Evolutionary conservation across 1,140 invertebrate genomes (phyloP), one percentile per base, ranked within the genome.

Genomic region (Yoshiicerus persimilis): DNA sequence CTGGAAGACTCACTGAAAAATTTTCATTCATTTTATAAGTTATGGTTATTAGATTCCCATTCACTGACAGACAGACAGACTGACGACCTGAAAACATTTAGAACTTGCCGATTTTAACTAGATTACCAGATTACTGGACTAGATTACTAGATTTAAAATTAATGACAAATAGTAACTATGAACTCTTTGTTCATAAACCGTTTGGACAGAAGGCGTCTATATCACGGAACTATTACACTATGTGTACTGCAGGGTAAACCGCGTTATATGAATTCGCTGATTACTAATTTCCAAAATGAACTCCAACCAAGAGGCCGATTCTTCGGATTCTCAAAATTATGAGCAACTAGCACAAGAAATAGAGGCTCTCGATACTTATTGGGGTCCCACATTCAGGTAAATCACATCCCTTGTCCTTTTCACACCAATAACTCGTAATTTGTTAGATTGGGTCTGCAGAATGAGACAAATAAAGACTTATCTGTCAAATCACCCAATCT

Each of bases 281-380:
- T 23, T 36, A 6, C 32, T 80, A 16, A 56, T 20, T 36, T 11
- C n/a, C 30, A 84, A 84, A 41, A 84, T 84, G 83, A 84, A 84
- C 23, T 41, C 38, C 8, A 47, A 30, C 23, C 83, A 27, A 27
- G 83, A 47, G 23, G 30, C n/a, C 5, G 39, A 47, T 30, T 47
- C 83, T 66, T 77, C 89, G 30, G 88, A 90, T n/a, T 86, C 88
- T 39, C 89, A 92, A 66, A 91, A 91, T 87, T 92, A 95, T 91
- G 95, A 96, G 91, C 93, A 96, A 87, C 94, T 96, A 86, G 94
- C 96, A 13, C 95, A 97, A 93, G 97, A 98, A 92, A 97, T 98
- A 89, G 97, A 98, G 93, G 95, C 96, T 6, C 96, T 97, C 83
- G 97, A 98, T 91, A 97, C 97, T 92, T 97, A 97, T 91, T 96